Evolutionary conservation across 2,113 vertebrate species (phyloP), one percentile per base, ranked within the genome.

Genomic region (Craseonycteris thonglongyai): DNA sequence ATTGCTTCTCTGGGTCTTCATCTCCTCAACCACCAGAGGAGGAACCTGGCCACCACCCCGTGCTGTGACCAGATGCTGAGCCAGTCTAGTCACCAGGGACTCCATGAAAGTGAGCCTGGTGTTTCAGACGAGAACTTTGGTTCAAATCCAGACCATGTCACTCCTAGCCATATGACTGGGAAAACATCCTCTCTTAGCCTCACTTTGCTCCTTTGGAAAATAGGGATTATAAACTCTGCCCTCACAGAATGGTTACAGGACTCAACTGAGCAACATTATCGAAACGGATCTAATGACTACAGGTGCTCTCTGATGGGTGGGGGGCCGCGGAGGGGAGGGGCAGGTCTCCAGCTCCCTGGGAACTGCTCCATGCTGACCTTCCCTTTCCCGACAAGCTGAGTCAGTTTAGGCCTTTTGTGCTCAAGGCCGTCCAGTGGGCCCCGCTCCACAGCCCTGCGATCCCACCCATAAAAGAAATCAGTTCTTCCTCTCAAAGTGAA

Each of bases 391-490:
- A 58, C 18, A 42, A 61, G 63, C 71, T 95, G 93, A 95, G 79
- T 95, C 91, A 82, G 40, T 68, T 7, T 19, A 16, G 38, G 90
- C 75, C 63, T 71, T 96, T 71, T 71, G 66, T 88, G 76, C 86
- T 74, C 75, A 54, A 63, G 74, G 42, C 42, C 58, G 49, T 82
- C 58, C 59, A 40, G 88, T 30, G n/a, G 66, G 85, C 76, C 71
- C 68, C 2, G 14, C 5, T 65, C 80, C 90, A 56, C 74, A 74
- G 19, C 38, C 80, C 69, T 13, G 9, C 68, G 85, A 90, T 88
- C 89, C 93, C 40, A 80, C 63, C 56, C 85, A n/a, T n/a, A 71
- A 90, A 68, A 90, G 65, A 69, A 94, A 94, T 87, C 51, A 78
- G 18, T 22, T 82, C 92, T 96, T 94, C 78, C 79, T 72, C 82